Evolutionary conservation across 2,888 invertebrate genomes (phyloP).

Genomic region (Aproaerema taeniolella): DNA sequence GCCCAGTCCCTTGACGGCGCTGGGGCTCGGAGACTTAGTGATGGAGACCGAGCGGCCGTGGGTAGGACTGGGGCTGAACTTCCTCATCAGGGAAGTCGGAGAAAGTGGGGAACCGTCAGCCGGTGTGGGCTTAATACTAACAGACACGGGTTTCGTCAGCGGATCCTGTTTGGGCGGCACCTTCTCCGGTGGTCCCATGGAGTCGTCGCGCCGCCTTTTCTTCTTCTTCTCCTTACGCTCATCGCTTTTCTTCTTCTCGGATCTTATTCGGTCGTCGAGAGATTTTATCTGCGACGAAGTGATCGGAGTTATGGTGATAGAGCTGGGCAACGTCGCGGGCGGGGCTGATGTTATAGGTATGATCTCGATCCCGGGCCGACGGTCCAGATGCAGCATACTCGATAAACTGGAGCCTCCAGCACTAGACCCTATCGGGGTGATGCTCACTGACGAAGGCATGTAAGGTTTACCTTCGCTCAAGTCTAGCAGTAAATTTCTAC

Average conservation of each 20-base stretch:
- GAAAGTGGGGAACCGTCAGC: constrained; percentile 80
- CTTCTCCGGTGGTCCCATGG: constrained; percentile 91
- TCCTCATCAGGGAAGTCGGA: constrained; percentile 80
- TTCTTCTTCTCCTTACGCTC: constrained; percentile 83
- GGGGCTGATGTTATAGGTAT: constrained; percentile 85
- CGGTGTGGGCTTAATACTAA: constrained; percentile 83
- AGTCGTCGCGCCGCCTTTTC: constrained; percentile 85
- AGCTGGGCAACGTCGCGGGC: constrained; percentile 83
- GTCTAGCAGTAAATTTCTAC: constrained; percentile 65
- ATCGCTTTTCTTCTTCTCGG: constrained; percentile 67
- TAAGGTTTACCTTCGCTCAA: constrained; percentile 74
- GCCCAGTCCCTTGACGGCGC: constrained; percentile 43
- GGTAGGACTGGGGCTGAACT: constrained; percentile 85
- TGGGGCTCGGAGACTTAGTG: constrained; percentile 78
- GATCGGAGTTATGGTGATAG: constrained; percentile 92
- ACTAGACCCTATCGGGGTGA: constrained; percentile 64
- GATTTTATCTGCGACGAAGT: constrained; percentile 74
- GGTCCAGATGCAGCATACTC: constrained; percentile 80
- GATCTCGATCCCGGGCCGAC: constrained; percentile 89
- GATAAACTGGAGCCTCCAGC: constrained; percentile 73
- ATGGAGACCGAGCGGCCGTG: constrained; percentile 80
- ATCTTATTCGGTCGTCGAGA: constrained; percentile 61
- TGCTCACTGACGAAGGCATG: constrained; percentile 73
- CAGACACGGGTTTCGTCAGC: constrained; percentile 83
- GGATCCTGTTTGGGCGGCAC: constrained; percentile 85